These are phyloP conservation scores for Hirtodrosophila duncani DNA, from an alignment of 2,888 invertebrate species.

Conservation along the genomic window DNA sequence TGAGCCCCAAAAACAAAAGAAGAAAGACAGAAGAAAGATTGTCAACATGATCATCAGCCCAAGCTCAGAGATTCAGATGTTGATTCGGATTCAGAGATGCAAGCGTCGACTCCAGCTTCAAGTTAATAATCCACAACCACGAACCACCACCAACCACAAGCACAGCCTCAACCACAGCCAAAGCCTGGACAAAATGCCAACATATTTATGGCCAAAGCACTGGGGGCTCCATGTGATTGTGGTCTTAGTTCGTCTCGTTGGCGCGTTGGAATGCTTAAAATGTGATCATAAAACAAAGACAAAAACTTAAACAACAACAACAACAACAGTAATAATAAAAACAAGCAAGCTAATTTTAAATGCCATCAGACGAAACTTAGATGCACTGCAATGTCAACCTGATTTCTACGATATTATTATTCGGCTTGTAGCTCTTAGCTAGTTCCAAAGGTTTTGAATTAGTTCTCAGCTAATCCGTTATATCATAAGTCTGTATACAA, in stretches of 20 bases:
- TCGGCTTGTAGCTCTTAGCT: no score
- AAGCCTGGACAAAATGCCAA: no score
- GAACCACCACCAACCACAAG: no score
- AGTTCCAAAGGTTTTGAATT: no score
- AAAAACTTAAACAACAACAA: conserved; percentile 20
- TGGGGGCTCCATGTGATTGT: conserved; percentile 2
- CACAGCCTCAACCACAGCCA: no score
- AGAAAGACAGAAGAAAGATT: conserved; percentile 40
- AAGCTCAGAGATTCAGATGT: not conserved
- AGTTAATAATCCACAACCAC: no score
- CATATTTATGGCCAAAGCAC: conserved; percentile 28
- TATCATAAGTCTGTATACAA: no score
- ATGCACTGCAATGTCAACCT: no score
- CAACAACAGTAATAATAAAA: conserved; percentile 6
- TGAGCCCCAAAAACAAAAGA: conserved; percentile 23
- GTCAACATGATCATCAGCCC: conserved; percentile 72
- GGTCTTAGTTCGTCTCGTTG: conserved; percentile 13
- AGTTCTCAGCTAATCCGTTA: no score
- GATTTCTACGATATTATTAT: no score
- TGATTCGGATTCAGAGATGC: not conserved
- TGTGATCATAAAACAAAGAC: conserved; percentile 9
- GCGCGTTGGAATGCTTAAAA: conserved; percentile 57
- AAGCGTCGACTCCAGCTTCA: not conserved
- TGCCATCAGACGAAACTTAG: conserved; percentile 5
- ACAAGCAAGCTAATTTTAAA: no score